Conservation (phyloP, 1,140 invertebrate species). For the Lethrus apterus region DNA sequence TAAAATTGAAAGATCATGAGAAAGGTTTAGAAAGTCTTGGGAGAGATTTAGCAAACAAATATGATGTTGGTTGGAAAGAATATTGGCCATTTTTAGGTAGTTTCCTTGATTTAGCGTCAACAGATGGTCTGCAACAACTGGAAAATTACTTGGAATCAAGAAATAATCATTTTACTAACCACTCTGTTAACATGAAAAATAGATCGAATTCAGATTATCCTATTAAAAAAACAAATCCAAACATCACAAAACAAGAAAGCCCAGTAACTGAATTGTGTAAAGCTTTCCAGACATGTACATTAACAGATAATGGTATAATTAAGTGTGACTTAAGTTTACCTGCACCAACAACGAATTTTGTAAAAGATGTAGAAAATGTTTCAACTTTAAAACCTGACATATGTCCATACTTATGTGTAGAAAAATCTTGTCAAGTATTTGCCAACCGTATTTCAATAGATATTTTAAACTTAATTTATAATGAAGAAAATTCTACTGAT, state of each 20-base stretch:
- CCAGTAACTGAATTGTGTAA: slow-evolving; percentile 51
- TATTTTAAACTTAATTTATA: slow-evolving; percentile 33
- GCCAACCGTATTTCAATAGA: slow-evolving; percentile 53
- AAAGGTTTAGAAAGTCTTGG: slow-evolving; percentile 81
- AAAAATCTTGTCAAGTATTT: slow-evolving; percentile 59
- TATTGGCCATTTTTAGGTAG: slow-evolving; percentile 82
- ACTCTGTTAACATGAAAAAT: too few species aligned
- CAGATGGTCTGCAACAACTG: slow-evolving; percentile 61
- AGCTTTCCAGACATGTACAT: slow-evolving; percentile 46
- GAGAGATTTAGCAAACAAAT: slow-evolving; percentile 66
- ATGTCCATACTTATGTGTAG: slow-evolving; percentile 52
- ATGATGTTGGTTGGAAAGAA: slow-evolving; percentile 77
- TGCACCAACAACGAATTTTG: not conserved
- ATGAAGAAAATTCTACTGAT: slow-evolving; percentile 38
- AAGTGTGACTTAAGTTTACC: not conserved
- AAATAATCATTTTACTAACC: not conserved
- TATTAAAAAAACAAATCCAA: too few species aligned
- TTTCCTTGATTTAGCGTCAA: slow-evolving; percentile 65
- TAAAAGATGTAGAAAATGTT: not conserved
- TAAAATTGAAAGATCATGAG: slow-evolving; percentile 65
- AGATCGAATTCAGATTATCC: too few species aligned
- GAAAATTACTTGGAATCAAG: slow-evolving; percentile 59
- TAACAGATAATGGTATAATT: slow-evolving; percentile 38
- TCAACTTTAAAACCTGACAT: slow-evolving; percentile 14
- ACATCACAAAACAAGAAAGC: too few species aligned